Conservation (phyloP, 92 coral and sea anemone species). For the Porites lobata region DNA sequence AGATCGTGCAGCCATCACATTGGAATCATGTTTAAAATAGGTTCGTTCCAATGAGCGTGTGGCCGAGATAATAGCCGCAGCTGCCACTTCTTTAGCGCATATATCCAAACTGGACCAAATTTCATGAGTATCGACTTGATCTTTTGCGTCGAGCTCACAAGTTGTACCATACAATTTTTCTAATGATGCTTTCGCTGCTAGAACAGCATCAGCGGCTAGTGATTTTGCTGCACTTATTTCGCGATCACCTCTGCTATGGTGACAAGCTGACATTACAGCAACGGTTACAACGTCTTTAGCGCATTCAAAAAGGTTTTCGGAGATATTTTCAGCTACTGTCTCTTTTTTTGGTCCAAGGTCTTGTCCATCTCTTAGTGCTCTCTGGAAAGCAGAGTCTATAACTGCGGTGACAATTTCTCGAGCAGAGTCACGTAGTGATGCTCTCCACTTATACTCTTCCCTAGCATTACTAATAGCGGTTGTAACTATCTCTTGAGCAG, state of each 20-base stretch:
- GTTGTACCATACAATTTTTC: constrained; percentile 7
- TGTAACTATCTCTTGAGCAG: constrained; percentile 54
- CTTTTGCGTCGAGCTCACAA: not conserved
- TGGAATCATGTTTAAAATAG: not conserved
- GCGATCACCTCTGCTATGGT: constrained; percentile 1
- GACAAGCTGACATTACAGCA: constrained; percentile 45
- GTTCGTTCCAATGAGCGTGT: constrained; percentile 20
- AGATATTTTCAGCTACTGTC: constrained; percentile 28
- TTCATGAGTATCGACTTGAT: constrained; percentile 5
- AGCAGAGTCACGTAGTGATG: constrained; percentile 45
- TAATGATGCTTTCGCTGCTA: constrained; percentile 29
- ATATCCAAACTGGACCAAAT: constrained; percentile 20
- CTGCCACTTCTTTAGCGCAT: constrained; percentile 40
- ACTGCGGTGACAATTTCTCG: constrained; percentile 37
- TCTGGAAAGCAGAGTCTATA: not conserved
- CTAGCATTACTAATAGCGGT: constrained; percentile 48
- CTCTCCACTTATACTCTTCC: constrained; percentile 12
- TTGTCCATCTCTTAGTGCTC: not conserved
- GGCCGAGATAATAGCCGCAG: constrained; percentile 31
- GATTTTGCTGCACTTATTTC: constrained; percentile 32
- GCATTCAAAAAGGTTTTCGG: constrained; percentile 49
- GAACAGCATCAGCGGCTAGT: constrained; percentile 28
- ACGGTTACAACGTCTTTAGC: constrained; percentile 40
- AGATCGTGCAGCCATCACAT: constrained; percentile 22
- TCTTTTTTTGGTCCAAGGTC: not conserved